Evolutionary conservation across 1,140 invertebrate species (phyloP).

Genomic region (Drosophila orosa): DNA sequence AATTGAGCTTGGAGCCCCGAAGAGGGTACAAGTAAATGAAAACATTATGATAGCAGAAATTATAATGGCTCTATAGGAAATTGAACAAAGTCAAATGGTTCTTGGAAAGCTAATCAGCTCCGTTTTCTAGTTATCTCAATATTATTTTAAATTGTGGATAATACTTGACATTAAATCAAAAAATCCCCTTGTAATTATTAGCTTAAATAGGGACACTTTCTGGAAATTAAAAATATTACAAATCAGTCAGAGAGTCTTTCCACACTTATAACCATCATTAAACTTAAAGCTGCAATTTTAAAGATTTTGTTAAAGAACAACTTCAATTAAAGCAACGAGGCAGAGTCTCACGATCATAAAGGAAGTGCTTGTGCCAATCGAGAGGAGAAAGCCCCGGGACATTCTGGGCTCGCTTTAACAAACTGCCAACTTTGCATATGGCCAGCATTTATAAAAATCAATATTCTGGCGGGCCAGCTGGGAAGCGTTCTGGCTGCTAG

Average conservation of each 20-base stretch:
- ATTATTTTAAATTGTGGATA: not conserved
- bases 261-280: too few species aligned
- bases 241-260: too few species aligned
- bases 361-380: constrained; percentile 13
- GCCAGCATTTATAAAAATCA: constrained; percentile 76
- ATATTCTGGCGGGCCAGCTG: constrained; percentile 58
- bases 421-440: constrained; percentile 78
- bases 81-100: not conserved
- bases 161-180: too few species aligned
- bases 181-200: too few species aligned
- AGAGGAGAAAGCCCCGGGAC: constrained; percentile 42
- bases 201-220: too few species aligned
- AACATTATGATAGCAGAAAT: constrained; percentile 43
- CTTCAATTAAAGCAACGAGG: not conserved
- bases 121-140: not conserved
- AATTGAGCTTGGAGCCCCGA: constrained; percentile 41
- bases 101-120: not conserved
- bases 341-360: constrained; percentile 28
- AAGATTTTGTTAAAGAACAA: not conserved
- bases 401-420: constrained; percentile 66
- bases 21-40: constrained; percentile 20
- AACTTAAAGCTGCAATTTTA: not conserved
- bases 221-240: too few species aligned
- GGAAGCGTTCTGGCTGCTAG: constrained; percentile 6
- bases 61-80: constrained; percentile 3